These are phyloP conservation scores for Spatulosminthurus flaviceps DNA, from an alignment of 2,888 invertebrate genomes.

Conservation along the genomic window DNA sequence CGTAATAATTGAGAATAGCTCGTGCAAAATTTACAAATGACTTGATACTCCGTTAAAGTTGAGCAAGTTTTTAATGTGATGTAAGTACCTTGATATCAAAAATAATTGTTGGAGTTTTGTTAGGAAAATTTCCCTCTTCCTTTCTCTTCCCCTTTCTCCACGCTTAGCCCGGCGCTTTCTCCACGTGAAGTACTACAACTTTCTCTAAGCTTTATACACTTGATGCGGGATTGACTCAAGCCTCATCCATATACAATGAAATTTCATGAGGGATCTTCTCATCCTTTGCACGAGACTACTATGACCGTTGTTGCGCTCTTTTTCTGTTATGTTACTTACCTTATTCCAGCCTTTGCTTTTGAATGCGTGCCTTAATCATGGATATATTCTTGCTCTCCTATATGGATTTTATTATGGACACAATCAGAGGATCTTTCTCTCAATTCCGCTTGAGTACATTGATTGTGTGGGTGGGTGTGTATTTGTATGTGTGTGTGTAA, in stretches of 20 bases:
- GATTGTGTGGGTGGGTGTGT: conserved; percentile 3
- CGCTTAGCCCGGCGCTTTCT: background rate
- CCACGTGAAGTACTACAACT: background rate
- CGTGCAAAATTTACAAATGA: conserved; percentile 24
- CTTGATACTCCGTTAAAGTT: background rate
- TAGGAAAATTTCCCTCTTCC: background rate
- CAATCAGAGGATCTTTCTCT: background rate
- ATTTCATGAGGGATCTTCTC: too few species aligned
- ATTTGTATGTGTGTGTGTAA: background rate
- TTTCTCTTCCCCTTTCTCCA: background rate
- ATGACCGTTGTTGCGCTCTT: background rate
- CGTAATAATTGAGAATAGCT: background rate
- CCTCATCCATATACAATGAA: too few species aligned
- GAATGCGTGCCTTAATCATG: background rate
- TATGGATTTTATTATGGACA: background rate
- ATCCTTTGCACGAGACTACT: too few species aligned
- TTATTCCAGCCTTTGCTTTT: background rate
- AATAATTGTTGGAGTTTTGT: conserved; percentile 40
- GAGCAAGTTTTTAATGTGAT: background rate
- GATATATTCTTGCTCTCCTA: background rate
- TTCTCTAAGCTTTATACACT: background rate
- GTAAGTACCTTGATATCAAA: conserved; percentile 27
- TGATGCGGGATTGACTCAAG: too few species aligned
- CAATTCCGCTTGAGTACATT: background rate
- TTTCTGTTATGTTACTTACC: background rate